Conservation (phyloP, 2,797 vertebrate genomes). For the Cuniculus paca region DNA sequence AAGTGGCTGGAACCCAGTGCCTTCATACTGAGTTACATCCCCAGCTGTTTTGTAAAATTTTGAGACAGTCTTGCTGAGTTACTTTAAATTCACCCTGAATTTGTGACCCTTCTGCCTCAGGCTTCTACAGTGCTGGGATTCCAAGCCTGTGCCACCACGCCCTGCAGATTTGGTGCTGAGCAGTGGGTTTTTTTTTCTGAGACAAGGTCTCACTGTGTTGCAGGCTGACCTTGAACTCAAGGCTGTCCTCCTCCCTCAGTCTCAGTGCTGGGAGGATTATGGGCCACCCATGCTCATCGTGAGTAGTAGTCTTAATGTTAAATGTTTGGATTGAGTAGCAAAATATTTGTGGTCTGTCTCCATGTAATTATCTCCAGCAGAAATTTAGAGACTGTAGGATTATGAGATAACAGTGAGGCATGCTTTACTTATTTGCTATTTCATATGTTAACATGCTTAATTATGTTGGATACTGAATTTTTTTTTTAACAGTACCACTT, state of each 20-base stretch:
- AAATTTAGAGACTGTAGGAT: background rate
- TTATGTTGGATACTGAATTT: conserved; percentile 54
- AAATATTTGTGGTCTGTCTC: background rate
- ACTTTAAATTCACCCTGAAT: background rate
- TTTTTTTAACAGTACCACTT: conserved; percentile 94
- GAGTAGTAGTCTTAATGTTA: background rate
- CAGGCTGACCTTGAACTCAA: background rate
- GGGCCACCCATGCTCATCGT: background rate
- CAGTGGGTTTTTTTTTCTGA: background rate
- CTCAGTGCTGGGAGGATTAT: background rate
- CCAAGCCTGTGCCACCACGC: background rate
- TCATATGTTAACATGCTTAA: background rate
- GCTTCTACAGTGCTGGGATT: background rate
- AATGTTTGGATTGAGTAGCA: background rate
- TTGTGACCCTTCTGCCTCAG: background rate
- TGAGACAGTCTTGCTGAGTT: background rate
- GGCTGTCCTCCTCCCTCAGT: background rate
- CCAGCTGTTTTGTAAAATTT: background rate
- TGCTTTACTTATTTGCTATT: background rate
- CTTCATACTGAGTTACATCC: background rate
- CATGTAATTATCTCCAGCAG: background rate
- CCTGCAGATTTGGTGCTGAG: background rate
- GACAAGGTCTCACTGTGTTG: background rate
- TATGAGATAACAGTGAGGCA: background rate
- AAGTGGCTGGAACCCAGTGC: background rate